A percentile compares a stretch with the other conserved stretches of the same genome.
Conservation (phyloP, 2,113 vertebrate species). For the Indicator maculatus region DNA sequence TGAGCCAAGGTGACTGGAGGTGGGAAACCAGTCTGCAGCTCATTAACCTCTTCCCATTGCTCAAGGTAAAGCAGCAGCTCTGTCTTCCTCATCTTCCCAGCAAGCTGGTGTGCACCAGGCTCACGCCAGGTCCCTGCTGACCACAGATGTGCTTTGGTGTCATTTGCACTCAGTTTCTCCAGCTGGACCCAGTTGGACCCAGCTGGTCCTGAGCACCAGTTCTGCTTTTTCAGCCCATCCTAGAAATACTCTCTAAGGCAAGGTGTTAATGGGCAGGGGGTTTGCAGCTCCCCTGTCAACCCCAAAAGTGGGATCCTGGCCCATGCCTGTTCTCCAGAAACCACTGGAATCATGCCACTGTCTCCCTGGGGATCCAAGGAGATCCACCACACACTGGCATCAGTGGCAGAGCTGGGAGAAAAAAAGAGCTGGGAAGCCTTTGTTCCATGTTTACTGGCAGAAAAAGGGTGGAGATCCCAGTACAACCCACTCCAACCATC, state of each 20-base stretch:
- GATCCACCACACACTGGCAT: background rate
- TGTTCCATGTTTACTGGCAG: background rate
- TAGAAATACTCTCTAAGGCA: background rate
- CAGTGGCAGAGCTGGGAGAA: background rate
- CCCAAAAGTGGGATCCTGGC: accelerated
- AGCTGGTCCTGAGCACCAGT: background rate
- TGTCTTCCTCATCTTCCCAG: background rate
- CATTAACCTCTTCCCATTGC: background rate
- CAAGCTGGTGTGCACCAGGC: background rate
- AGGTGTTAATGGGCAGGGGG: background rate
- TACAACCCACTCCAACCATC: background rate
- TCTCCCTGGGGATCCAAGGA: background rate
- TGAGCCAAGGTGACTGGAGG: slow-evolving; percentile 20
- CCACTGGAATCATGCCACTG: background rate
- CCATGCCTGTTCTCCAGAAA: accelerated
- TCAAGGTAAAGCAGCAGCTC: background rate
- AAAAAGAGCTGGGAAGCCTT: background rate
- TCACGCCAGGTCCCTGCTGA: background rate
- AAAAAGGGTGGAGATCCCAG: background rate
- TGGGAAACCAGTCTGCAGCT: slow-evolving; percentile 38
- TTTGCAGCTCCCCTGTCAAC: background rate
- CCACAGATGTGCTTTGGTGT: background rate
- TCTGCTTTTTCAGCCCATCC: background rate
- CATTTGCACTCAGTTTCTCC: background rate
- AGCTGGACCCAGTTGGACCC: background rate